Evolutionary conservation across 1,140 invertebrate species (phyloP).

Genomic region (Drosophila parvula): DNA sequence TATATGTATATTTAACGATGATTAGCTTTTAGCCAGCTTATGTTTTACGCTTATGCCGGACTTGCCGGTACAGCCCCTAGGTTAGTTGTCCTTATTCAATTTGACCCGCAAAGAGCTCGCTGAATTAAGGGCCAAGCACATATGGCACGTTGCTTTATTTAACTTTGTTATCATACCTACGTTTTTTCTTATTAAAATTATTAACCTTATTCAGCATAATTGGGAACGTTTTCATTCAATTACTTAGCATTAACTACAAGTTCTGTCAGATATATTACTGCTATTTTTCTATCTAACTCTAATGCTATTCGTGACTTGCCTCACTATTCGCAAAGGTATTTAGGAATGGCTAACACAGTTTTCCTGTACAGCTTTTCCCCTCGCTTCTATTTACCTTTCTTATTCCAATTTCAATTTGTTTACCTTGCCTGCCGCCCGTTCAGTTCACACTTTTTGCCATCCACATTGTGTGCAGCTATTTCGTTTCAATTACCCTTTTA

Average conservation of each 20-base stretch:
- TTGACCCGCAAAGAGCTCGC: conserved; percentile 23
- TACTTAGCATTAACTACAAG: not conserved
- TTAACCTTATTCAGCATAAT: not conserved
- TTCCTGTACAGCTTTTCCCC: conserved; percentile 1
- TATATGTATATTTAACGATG: conserved; percentile 42
- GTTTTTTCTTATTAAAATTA: not conserved
- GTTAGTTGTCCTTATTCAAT: conserved; percentile 23
- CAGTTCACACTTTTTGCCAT: conserved; percentile 20
- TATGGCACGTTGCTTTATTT: not conserved
- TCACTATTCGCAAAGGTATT: conserved; percentile 2
- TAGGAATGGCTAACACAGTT: conserved; percentile 13
- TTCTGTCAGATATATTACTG: not conserved
- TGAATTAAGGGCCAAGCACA: not conserved
- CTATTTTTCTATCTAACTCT: not conserved
- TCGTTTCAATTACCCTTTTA: conserved; percentile 36
- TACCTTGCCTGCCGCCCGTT: conserved; percentile 3
- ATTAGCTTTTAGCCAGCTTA: conserved; percentile 51
- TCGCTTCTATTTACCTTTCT: not conserved
- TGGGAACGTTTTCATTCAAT: not conserved
- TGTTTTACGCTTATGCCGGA: conserved; percentile 42
- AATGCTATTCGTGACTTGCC: conserved; percentile 5
- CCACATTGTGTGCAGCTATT: conserved; percentile 39
- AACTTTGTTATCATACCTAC: not conserved
- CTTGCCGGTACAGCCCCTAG: conserved; percentile 23
- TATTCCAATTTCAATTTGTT: conserved; percentile 1